phyloP scores from a whole-genome alignment of 2,797 vertebrate genomes.

The Eulemur rubriventer region DNA sequence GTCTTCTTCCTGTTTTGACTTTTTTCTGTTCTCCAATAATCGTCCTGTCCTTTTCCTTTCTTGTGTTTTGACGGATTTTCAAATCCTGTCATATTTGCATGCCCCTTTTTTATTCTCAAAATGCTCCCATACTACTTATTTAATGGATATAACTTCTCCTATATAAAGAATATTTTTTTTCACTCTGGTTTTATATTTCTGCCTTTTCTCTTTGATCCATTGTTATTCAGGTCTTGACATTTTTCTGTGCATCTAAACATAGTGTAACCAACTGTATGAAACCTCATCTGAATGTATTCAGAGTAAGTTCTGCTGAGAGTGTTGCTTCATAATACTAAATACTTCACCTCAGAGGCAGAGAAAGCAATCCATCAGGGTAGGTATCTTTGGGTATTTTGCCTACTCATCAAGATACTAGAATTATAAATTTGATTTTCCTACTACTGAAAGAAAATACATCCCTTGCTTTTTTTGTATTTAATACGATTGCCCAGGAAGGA shows the following conservation, averaged over 20 bases:
- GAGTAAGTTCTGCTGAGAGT: background rate
- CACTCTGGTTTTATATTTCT: background rate
- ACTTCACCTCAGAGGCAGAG: background rate
- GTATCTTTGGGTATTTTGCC: background rate
- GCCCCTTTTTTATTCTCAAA: background rate
- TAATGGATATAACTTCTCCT: background rate
- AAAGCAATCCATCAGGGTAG: background rate
- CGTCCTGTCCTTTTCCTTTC: background rate
- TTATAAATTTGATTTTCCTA: background rate
- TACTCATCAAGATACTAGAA: background rate
- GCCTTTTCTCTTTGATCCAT: slow-evolving; percentile 23
- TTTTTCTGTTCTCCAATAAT: background rate
- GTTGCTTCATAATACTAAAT: background rate
- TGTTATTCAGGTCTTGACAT: background rate
- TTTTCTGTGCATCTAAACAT: background rate
- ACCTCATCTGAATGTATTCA: background rate
- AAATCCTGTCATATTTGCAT: background rate
- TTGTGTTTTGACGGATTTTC: background rate
- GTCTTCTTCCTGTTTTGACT: background rate
- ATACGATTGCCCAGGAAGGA: background rate
- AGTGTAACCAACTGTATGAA: background rate
- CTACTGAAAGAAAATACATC: background rate
- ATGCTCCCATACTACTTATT: background rate
- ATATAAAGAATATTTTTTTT: background rate
- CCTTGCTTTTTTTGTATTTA: background rate